phyloP scores from a whole-genome alignment of 1,140 invertebrate species.

The Heliconius eleuchia region DNA sequence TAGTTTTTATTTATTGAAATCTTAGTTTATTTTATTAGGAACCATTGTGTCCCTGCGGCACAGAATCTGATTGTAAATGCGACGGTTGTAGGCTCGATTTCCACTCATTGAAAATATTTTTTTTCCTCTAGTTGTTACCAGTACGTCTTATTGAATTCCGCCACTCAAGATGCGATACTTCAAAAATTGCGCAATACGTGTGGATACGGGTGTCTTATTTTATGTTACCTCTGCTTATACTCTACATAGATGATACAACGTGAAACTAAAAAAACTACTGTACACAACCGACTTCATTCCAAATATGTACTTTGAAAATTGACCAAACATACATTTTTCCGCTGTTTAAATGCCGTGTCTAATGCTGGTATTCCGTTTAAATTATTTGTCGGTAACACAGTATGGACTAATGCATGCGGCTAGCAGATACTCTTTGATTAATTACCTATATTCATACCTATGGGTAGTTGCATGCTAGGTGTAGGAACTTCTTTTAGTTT shows the following conservation, averaged over 20 bases:
- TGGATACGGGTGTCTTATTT: too few relatives aligned
- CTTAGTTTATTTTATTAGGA: too few relatives aligned
- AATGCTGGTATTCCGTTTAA: slow-evolving; percentile 38
- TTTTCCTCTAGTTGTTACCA: background rate
- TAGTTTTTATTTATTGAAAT: too few relatives aligned
- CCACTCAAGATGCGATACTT: background rate
- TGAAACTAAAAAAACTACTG: background rate
- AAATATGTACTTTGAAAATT: background rate
- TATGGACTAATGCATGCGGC: slow-evolving; percentile 32
- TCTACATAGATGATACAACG: too few relatives aligned
- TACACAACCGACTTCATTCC: background rate
- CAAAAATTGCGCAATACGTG: background rate
- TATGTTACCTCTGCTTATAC: too few relatives aligned
- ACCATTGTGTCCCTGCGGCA: too few relatives aligned
- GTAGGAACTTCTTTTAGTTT: background rate
- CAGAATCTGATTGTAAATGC: too few relatives aligned
- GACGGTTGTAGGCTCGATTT: too few relatives aligned
- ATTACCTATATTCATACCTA: background rate
- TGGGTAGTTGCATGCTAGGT: background rate
- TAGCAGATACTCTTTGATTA: slow-evolving; percentile 20
- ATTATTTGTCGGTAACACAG: slow-evolving; percentile 35
- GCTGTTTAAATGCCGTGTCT: slow-evolving; percentile 36
- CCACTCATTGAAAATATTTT: too few relatives aligned
- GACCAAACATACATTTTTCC: background rate
- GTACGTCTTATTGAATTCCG: background rate